Base-by-base conservation (phyloP, 2,113 vertebrate species). In the Solea senegalensis region DNA sequence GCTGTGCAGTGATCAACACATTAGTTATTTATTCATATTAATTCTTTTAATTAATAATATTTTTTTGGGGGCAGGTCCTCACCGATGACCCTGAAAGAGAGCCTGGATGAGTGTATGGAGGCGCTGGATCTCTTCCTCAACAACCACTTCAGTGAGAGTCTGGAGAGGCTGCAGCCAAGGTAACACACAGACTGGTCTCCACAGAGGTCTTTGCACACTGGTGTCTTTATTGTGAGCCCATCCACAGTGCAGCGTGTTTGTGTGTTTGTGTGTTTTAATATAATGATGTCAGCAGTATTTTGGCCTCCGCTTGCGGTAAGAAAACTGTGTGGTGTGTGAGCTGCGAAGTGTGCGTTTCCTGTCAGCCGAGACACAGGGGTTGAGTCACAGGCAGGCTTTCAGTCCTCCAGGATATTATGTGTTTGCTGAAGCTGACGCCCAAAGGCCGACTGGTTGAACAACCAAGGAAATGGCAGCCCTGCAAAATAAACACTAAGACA, bases 61-160 rank as follows among this genome's bases (percentile, higher is more conserved):
- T 51, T 49, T 1, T 16, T 27, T 21, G 9, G 39, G 8, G 11
- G 16, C 78, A 93, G 91, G 55, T 85, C 86, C 70, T 72, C 85
- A 51, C 82, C 83, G 76, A 82, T 82, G 74, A 91, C 80, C 65
- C 84, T 94, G 8, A 88, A 91, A 34, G 85, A 85, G 63, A 85
- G 84, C 64, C 86, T 95, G 76, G 91, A 90, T 54, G 93, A 95
- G 70, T 94, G 94, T 11, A 94, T 95, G 94, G 93, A 94, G 72
- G 94, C 94, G 26, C 46, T 95, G 84, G 92, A 93, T 72, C 91
- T 95, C 66, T 95, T 94, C 81, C 92, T 95, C 50, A 94, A 94
- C 89, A 95, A 95, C 87, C 92, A 90, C 79, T 95, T 95, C 86
- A 91, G 27, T 2, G 93, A 95, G 86, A 94, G 94, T 72, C 87